Base-by-base conservation (phyloP, 2,113 vertebrate species). In the Parus major region DNA sequence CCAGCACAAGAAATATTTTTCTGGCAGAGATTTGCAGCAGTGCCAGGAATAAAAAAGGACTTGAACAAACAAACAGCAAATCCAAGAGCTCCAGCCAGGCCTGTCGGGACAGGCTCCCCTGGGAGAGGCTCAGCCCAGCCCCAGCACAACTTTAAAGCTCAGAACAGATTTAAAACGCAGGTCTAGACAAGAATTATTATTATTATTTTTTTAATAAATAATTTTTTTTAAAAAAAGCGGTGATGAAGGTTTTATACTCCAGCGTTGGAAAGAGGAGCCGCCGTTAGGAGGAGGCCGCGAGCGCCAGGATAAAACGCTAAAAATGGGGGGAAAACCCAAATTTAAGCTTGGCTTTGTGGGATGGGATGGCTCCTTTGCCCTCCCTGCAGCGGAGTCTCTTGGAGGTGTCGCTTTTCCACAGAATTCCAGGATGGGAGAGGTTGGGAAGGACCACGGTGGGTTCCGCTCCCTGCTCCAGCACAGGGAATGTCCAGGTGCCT, bases 91-190 rank as follows among this genome's bases (percentile, higher is more conserved):
- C 17, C 19, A 23, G 89, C 71, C 10, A 16, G 93, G 68, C 96
- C 77, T 96, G 96, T 93, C 25, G 47, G 89, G 80, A 93, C 96
- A 95, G 80, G 96, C 55, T 83, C 41, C 66, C 55, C 80, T 49
- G 49, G 60, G 83, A 95, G 94, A 76, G 93, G 93, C 50, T 83
- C 53, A 82, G 50, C 92, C 84, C 83, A 77, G 88, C 94, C 94
- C 85, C 86, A 95, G 59, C 53, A 44, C 50, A 4, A 4, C 55
- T 87, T 72, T 14, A 57, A 79, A 94, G 82, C 86, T 47, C 42
- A 6, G 5, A 76, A 46, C 79, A 88, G 76, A 65, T 91, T 92
- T 69, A 20, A 86, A 94, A 86, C 41, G 2, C 93, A 91, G 94
- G 96, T 95, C 94, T 83, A 86, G 94, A 92, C 96, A 96, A 71